These are phyloP conservation scores for Grapholita molesta DNA, from an alignment of 1,140 invertebrate species.

Conservation along the genomic window DNA sequence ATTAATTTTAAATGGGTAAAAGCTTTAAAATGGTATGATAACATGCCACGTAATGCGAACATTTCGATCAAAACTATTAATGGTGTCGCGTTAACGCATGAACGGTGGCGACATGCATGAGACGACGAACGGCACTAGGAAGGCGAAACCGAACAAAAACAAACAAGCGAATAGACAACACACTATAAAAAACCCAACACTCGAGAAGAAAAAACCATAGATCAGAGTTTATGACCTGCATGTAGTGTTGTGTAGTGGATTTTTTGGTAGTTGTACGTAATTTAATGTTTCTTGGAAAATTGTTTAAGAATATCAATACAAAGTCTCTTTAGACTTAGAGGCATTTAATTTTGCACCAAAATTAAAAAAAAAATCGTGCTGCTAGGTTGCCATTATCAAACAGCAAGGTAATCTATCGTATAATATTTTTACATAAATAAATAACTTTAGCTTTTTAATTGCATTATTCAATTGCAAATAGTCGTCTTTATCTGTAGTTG, in stretches of 20 bases:
- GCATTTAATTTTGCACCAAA: no score
- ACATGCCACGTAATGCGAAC: neutral
- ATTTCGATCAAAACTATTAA: neutral
- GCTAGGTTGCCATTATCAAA: no score
- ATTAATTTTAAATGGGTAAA: neutral
- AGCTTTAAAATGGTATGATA: neutral
- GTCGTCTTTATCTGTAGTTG: neutral
- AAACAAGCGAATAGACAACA: neutral
- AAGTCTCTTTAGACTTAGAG: no score
- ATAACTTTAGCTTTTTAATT: no score
- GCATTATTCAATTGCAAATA: no score
- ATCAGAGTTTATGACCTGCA: neutral
- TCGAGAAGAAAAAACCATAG: neutral
- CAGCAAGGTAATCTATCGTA: no score
- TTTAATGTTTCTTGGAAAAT: neutral
- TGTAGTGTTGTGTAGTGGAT: no score
- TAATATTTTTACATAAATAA: no score
- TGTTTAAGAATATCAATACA: neutral
- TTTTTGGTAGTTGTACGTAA: neutral
- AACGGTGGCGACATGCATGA: conserved; percentile 37
- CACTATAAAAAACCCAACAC: neutral
- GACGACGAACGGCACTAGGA: neutral
- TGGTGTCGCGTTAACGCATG: neutral
- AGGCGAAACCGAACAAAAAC: neutral
- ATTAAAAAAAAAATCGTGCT: no score